These are phyloP conservation scores for Heliocidaris tuberculata DNA, from an alignment of 35 echinoderm and acorn worm genomes.

Conservation along the genomic window DNA sequence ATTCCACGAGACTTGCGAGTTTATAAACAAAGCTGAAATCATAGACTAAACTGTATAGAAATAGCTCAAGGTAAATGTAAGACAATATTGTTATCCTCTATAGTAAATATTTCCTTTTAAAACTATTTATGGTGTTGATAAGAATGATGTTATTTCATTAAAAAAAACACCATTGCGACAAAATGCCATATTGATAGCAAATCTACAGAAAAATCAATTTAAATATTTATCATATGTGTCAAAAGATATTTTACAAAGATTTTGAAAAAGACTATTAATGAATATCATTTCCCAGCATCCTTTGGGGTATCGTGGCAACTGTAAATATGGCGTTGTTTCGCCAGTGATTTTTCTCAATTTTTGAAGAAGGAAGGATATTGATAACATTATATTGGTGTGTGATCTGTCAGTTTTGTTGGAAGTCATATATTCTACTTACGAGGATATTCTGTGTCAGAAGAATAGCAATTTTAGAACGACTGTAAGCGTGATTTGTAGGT, in stretches of 20 bases:
- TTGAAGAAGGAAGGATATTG: background rate
- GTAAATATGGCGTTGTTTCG: slow-evolving; percentile 43
- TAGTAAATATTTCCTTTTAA: background rate
- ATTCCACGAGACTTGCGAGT: too few relatives aligned
- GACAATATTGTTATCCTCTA: background rate
- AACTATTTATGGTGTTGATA: background rate
- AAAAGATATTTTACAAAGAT: background rate
- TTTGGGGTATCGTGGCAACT: slow-evolving; percentile 39
- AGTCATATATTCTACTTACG: background rate
- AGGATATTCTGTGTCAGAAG: background rate
- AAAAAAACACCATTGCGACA: background rate
- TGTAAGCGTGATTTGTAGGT: background rate
- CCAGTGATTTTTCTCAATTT: background rate
- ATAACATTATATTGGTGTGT: background rate
- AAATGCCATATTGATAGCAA: background rate
- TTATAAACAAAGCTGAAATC: background rate
- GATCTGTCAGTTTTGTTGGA: background rate
- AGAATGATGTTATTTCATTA: background rate
- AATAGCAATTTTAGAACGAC: background rate
- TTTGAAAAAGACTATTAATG: background rate
- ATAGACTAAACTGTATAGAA: background rate
- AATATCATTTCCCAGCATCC: background rate
- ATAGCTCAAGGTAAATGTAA: background rate
- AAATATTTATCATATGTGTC: too few relatives aligned
- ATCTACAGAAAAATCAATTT: background rate